Evolutionary conservation across 2,113 vertebrate genomes (phyloP).

Genomic region (Oceanodroma tethys): DNA sequence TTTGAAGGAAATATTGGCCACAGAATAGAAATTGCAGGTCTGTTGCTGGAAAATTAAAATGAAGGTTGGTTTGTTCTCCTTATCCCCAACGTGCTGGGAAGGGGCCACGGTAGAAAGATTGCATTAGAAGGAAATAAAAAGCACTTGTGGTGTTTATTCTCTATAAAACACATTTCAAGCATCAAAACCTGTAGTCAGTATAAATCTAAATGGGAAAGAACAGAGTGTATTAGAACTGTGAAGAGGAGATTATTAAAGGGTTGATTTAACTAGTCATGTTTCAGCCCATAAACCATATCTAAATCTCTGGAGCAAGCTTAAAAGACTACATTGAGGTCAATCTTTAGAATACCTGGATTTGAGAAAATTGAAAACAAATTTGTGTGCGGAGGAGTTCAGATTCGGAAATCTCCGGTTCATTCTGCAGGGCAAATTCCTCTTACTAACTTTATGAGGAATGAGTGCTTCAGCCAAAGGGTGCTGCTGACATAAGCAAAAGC

Average conservation of each 20-base stretch:
- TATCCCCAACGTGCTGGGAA: not conserved
- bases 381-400: not conserved
- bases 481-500: not conserved
- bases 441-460: accelerated
- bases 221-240: not conserved
- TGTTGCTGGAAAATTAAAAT: not conserved
- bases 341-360: not conserved
- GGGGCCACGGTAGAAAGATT: not conserved
- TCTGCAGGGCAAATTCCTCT: not conserved
- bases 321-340: not conserved
- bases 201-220: not conserved
- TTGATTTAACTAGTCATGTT: not conserved
- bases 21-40: not conserved
- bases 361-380: not conserved
- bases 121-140: not conserved
- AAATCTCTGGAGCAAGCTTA: not conserved
- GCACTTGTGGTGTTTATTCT: not conserved
- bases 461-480: not conserved
- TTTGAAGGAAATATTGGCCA: not conserved
- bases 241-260: not conserved
- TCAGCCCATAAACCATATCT: not conserved
- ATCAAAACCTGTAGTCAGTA: not conserved
- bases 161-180: not conserved
- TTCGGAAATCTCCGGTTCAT: not conserved
- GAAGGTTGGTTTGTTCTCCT: not conserved